Conservation (phyloP, 2,888 invertebrate species). For the Hoplodrina ambigua region DNA sequence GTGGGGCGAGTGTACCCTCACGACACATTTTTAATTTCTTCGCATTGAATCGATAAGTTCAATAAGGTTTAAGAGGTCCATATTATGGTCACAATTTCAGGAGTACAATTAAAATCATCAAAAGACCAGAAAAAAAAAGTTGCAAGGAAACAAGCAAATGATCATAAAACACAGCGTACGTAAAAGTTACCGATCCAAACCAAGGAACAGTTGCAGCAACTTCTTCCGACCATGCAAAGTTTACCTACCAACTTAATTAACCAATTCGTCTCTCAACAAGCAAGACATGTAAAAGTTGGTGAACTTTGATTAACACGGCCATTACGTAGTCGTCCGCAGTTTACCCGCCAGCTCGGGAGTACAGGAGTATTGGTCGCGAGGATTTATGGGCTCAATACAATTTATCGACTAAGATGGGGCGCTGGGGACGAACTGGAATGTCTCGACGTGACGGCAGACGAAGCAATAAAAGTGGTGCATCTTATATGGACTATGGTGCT, state of each 20-base stretch:
- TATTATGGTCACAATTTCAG: not conserved
- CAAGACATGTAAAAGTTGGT: conserved; percentile 48
- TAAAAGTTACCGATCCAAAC: conserved; percentile 15
- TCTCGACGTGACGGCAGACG: conserved; percentile 69
- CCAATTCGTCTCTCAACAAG: conserved; percentile 37
- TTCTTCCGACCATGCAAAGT: conserved; percentile 18
- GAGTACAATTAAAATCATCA: not conserved
- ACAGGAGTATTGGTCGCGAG: conserved; percentile 49
- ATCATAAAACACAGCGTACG: not conserved
- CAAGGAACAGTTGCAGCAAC: conserved; percentile 15
- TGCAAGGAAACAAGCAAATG: not conserved
- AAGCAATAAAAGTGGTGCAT: conserved; percentile 58
- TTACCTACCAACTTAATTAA: conserved; percentile 42
- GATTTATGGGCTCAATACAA: conserved; percentile 65
- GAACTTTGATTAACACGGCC: conserved; percentile 53
- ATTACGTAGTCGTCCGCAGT: conserved; percentile 37
- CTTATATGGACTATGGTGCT: conserved; percentile 20
- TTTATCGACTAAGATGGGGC: conserved; percentile 68
- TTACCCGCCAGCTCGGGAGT: conserved; percentile 39
- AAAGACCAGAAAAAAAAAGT: not conserved
- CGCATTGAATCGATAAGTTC: not conserved
- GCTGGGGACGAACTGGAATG: conserved; percentile 68
- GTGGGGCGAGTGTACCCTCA: not conserved
- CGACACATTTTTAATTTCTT: conserved; percentile 4
- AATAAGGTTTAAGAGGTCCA: not conserved